A percentile compares a stretch with the other conserved stretches of the same genome.
These are phyloP conservation scores for Discoglossus pictus DNA, from an alignment of 2,797 vertebrate genomes.

Conservation along the genomic window DNA sequence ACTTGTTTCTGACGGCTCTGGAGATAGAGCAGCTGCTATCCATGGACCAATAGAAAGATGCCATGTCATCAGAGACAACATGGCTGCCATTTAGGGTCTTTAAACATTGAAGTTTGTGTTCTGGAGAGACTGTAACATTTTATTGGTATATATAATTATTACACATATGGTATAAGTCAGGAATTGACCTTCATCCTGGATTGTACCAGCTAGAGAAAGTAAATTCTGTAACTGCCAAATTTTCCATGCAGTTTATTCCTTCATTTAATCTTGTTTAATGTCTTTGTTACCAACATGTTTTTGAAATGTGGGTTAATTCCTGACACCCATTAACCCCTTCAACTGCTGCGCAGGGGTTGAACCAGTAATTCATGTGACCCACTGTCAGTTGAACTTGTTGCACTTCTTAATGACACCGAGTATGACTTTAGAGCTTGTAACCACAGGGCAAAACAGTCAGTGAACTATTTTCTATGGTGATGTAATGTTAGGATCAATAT, in stretches of 20 bases:
- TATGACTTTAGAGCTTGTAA: neutral
- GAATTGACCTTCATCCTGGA: too few relatives aligned
- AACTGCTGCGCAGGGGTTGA: neutral
- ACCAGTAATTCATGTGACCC: neutral
- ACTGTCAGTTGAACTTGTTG: conserved; percentile 1
- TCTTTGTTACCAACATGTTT: neutral
- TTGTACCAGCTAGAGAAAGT: too few relatives aligned
- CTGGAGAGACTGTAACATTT: too few relatives aligned
- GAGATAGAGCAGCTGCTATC: too few relatives aligned
- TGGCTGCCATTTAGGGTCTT: too few relatives aligned
- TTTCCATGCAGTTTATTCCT: neutral
- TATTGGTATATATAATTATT: too few relatives aligned
- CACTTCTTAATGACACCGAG: neutral
- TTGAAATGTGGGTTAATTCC: neutral
- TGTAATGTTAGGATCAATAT: neutral
- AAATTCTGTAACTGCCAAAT: conserved; percentile 1
- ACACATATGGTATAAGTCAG: too few relatives aligned
- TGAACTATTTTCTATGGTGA: neutral
- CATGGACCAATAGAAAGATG: too few relatives aligned
- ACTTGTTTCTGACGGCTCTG: too few relatives aligned
- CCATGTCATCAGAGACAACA: too few relatives aligned
- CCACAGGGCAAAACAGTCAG: neutral
- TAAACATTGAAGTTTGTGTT: too few relatives aligned
- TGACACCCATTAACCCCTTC: neutral
- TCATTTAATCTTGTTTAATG: neutral